Percentiles rank a stretch among this genome's conserved stretches.
Conservation (phyloP, 2,113 vertebrate genomes). For the Atherinomorus stipes region DNA sequence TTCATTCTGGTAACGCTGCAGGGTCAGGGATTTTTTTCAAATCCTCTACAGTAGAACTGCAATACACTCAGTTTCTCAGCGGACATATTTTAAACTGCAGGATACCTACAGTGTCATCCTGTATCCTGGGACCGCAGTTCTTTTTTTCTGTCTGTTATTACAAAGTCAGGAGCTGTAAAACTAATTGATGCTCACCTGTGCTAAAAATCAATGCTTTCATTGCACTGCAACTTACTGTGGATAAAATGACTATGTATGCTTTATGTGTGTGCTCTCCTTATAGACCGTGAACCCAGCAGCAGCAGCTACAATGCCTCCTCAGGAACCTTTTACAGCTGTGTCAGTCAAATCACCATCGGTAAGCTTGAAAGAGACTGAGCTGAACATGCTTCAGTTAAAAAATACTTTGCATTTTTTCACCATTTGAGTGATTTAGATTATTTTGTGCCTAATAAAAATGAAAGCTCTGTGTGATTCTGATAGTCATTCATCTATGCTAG, state of each 20-base stretch:
- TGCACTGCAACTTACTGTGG: background rate
- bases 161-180: background rate
- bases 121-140: background rate
- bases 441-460: background rate
- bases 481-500: background rate
- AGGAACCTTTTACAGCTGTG: slow-evolving; percentile 87
- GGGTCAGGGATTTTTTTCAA: slow-evolving; percentile 27
- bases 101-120: background rate
- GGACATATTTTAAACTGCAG: slow-evolving; percentile 18
- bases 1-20: slow-evolving; percentile 21
- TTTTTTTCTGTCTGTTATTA: background rate
- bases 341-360: slow-evolving; percentile 91
- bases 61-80: background rate
- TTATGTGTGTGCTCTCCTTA: slow-evolving; percentile 19
- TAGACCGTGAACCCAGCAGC: slow-evolving; percentile 85
- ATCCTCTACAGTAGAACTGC: background rate
- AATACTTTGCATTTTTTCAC: background rate
- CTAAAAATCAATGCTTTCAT: background rate
- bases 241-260: background rate
- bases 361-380: slow-evolving; percentile 56
- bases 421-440: background rate
- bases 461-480: background rate
- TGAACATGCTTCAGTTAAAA: background rate
- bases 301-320: slow-evolving; percentile 85
- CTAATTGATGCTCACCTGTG: background rate